Percentiles rank a stretch among this genome's conserved stretches.
phyloP scores from a whole-genome alignment of 2,113 vertebrate species.

The Alouatta palliata region DNA sequence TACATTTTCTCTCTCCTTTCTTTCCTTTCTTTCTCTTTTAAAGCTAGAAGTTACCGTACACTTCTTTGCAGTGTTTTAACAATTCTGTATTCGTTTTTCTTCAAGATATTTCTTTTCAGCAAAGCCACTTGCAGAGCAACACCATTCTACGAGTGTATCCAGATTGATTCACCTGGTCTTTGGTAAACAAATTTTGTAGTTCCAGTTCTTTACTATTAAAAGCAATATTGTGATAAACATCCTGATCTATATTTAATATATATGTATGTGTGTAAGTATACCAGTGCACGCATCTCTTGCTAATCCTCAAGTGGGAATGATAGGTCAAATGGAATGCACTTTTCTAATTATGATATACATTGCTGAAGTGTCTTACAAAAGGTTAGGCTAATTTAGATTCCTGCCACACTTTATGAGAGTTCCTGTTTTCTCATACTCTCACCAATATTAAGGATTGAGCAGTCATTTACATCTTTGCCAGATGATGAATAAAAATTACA shows the following conservation, averaged over 20 bases:
- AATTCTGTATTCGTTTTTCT: neutral
- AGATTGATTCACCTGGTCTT: neutral
- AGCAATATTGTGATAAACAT: neutral
- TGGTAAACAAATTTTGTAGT: neutral
- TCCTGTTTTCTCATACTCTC: constrained; percentile 71
- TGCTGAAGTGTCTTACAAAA: constrained; percentile 70
- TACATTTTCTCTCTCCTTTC: neutral
- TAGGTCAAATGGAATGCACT: constrained; percentile 59
- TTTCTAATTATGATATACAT: constrained; percentile 69
- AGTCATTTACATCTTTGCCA: constrained; percentile 61
- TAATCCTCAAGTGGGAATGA: constrained; percentile 32
- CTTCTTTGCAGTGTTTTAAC: neutral
- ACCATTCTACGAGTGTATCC: neutral
- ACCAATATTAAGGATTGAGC: constrained; percentile 36
- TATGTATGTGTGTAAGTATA: neutral
- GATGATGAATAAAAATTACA: constrained; percentile 60
- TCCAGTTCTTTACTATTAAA: neutral
- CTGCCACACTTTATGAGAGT: constrained; percentile 19
- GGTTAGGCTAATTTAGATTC: constrained; percentile 73
- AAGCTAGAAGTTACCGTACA: neutral
- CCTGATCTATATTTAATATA: neutral
- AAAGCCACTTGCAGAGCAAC: neutral
- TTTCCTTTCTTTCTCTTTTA: neutral
- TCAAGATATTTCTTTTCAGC: neutral
- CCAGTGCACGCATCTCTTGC: neutral